A percentile compares a stretch with the other conserved stretches of the same genome.
These are phyloP conservation scores for Rutilus rutilus DNA, from an alignment of 2,113 vertebrate species.

Conservation along the genomic window DNA sequence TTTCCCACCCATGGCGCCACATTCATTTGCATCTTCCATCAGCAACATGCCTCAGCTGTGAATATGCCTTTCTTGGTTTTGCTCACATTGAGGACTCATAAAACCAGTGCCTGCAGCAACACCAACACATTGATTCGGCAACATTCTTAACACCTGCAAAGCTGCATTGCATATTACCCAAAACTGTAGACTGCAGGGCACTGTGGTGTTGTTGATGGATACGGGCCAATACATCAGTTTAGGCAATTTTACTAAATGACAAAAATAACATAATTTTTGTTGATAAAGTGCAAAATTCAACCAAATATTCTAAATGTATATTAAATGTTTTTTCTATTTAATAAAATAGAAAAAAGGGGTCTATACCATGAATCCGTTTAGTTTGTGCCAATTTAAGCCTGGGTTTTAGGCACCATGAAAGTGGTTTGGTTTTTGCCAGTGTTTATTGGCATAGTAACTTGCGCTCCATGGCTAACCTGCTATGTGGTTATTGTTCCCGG, in stretches of 20 bases:
- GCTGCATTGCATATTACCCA: conserved; percentile 48
- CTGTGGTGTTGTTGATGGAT: conserved; percentile 39
- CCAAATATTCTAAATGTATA: not conserved
- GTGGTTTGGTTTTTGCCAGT: no score
- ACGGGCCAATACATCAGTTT: not conserved
- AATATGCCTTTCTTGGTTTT: conserved; percentile 37
- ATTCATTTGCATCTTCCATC: conserved; percentile 49
- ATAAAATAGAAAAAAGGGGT: no score
- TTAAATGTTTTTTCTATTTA: no score
- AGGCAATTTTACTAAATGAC: not conserved
- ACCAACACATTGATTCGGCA: conserved; percentile 45
- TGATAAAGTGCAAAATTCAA: not conserved
- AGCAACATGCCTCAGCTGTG: conserved; percentile 36
- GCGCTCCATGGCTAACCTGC: no score
- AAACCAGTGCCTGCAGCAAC: conserved; percentile 44
- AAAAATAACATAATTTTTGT: not conserved
- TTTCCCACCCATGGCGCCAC: conserved; percentile 11
- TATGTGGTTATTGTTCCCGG: no score
- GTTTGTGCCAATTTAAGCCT: no score
- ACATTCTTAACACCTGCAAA: conserved; percentile 48
- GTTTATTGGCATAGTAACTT: no score
- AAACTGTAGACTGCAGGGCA: conserved; percentile 38
- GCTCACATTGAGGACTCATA: conserved; percentile 53
- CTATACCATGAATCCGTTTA: no score
- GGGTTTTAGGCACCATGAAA: no score